A percentile compares a stretch with the other conserved stretches of the same genome.
Conservation (phyloP, 2,113 vertebrate genomes). For the Coptodon bakossiorum region DNA sequence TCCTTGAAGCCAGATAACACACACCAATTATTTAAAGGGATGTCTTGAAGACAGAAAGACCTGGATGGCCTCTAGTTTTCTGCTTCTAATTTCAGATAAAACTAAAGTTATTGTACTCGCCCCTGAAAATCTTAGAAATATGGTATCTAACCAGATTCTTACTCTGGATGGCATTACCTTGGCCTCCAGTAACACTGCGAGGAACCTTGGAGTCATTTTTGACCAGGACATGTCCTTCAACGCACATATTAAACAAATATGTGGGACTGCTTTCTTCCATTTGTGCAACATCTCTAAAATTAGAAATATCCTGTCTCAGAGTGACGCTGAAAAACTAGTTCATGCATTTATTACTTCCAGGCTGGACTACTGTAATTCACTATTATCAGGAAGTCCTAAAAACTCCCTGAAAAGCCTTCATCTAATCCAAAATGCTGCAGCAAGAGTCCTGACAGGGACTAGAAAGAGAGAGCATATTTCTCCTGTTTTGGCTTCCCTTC, state of each 20-base stretch:
- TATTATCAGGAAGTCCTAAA: fast-evolving
- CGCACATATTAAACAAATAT: fast-evolving
- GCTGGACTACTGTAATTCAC: fast-evolving
- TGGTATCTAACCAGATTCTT: fast-evolving
- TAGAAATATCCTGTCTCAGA: background rate
- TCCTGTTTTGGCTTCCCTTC: no score
- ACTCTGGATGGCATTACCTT: fast-evolving
- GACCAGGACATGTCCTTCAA: background rate
- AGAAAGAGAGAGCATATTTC: background rate
- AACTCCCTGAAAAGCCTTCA: fast-evolving
- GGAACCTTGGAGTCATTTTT: background rate
- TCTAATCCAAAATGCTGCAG: fast-evolving
- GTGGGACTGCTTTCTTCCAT: fast-evolving
- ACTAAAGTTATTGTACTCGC: fast-evolving
- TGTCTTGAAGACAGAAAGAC: fast-evolving
- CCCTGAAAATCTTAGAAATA: background rate
- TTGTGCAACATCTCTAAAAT: fast-evolving
- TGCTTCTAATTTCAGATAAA: background rate
- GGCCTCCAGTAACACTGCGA: background rate
- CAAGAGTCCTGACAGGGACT: background rate
- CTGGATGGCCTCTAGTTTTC: fast-evolving
- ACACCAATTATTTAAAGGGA: background rate
- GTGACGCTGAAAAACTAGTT: background rate
- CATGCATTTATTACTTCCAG: background rate
- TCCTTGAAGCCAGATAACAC: background rate